A percentile compares a stretch with the other conserved stretches of the same genome.
Conservation (phyloP, 2,113 vertebrate species). For the Chloropsis hardwickii region DNA sequence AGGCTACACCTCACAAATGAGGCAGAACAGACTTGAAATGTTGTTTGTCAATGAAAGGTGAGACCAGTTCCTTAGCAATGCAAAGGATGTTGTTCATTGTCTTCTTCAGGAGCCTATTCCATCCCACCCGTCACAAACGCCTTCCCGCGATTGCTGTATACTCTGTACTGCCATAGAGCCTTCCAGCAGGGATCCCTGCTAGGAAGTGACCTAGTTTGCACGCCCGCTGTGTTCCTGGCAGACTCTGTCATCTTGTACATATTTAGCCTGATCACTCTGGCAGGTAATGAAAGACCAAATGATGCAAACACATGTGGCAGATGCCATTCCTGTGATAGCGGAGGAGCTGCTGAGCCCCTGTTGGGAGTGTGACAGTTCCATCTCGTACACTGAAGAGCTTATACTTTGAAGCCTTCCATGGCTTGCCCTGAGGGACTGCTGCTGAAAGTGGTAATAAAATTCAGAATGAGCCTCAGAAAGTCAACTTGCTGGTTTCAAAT, state of each 20-base stretch:
- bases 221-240: neutral
- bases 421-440: constrained; percentile 18
- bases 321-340: neutral
- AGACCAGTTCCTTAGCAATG: constrained; percentile 25
- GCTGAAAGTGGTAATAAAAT: constrained; percentile 47
- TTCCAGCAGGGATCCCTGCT: neutral
- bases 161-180: neutral
- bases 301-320: constrained; percentile 40
- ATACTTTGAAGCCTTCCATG: neutral
- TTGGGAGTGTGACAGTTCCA: neutral
- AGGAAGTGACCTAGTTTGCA: neutral
- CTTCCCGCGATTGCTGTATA: neutral
- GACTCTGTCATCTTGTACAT: neutral
- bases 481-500: constrained; percentile 16
- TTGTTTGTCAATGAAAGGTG: constrained; percentile 8
- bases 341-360: neutral
- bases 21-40: constrained; percentile 23
- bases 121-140: neutral
- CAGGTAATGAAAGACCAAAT: constrained; percentile 31
- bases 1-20: neutral
- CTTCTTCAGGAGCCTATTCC: neutral
- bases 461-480: constrained; percentile 19
- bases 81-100: neutral
- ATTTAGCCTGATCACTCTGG: constrained; percentile 15
- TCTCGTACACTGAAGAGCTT: neutral